Evolutionary conservation across 2,888 invertebrate genomes (phyloP), one percentile per base, ranked within the genome.

Genomic region (Hoplodrina blanda): DNA sequence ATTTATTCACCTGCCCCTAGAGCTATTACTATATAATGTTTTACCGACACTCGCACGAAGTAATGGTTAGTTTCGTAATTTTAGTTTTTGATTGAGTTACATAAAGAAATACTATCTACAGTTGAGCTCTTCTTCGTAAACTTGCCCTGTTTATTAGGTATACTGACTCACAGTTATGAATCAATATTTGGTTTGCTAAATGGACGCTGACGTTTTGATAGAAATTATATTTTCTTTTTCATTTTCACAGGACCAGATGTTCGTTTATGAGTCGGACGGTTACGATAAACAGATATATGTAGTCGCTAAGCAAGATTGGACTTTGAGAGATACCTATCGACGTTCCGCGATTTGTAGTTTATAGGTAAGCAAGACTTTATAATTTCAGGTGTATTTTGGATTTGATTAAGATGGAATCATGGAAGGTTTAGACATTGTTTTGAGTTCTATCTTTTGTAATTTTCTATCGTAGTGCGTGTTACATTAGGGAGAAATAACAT

Each of bases 101-200:
- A 7, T 54, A 55, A 17, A 57, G 5, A 62, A 19, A 53, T 33
- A 59, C 5, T 59, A 60, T 30, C 52, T 17, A 46, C n/a, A 33
- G 15, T 60, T 30, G 25, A 30, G 20, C 19, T 57, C 56, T 65
- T 62, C 17, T 62, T 52, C 64, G 7, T n/a, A 56, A 30, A 25
- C 46, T 41, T 30, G 46, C 10, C 25, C 44, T 61, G 61, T 64
- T 77, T 73, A 59, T 77, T 62, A 46, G 17, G 17, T 46, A 41
- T 46, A 41, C 20, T 46, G 46, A 53, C 77, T 64, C 61, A 54
- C 37, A 61, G 49, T 50, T 70, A 76, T 61, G 73, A 77, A 63
- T 73, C 61, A 78, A 78, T 74, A 74, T 77, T 78, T 78, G 54
- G 65, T 65, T 78, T 69, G 52, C 62, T 77, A 59, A 77, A 77